Conservation (phyloP, 2,113 vertebrate species). For the Nesoenas mayeri region DNA sequence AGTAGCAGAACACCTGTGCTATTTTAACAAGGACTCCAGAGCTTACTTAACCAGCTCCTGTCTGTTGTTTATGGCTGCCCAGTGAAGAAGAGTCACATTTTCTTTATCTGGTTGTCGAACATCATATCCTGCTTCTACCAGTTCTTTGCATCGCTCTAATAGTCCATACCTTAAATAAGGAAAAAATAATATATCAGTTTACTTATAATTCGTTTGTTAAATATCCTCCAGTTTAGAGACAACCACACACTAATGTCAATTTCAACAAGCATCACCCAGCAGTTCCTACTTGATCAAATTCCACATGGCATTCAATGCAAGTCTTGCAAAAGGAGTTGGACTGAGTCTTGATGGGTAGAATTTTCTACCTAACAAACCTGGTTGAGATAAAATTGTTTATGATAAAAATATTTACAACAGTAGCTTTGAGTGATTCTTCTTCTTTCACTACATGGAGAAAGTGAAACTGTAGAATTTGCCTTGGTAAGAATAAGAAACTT, state of each 20-base stretch:
- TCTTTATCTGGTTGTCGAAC: conserved; percentile 93
- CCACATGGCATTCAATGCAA: rapidly evolving
- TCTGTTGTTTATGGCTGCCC: conserved; percentile 98
- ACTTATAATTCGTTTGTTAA: neutral
- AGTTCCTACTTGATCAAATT: neutral
- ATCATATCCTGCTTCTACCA: conserved; percentile 94
- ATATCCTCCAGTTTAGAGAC: neutral
- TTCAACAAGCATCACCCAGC: neutral
- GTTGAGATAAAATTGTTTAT: neutral
- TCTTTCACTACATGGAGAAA: neutral
- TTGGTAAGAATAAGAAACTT: neutral
- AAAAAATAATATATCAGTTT: neutral
- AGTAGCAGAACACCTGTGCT: neutral
- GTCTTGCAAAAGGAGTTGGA: neutral
- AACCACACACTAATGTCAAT: neutral
- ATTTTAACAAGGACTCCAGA: neutral
- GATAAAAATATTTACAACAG: neutral
- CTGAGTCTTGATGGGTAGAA: neutral
- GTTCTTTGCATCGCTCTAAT: conserved; percentile 90
- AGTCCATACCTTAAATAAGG: conserved; percentile 85
- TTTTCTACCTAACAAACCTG: neutral
- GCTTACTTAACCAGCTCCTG: conserved; percentile 91
- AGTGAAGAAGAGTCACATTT: conserved; percentile 95
- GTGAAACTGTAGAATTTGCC: rapidly evolving
- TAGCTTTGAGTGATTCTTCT: neutral